phyloP scores from a whole-genome alignment of 2,797 vertebrate genomes.

The Sorex maritimensis region DNA sequence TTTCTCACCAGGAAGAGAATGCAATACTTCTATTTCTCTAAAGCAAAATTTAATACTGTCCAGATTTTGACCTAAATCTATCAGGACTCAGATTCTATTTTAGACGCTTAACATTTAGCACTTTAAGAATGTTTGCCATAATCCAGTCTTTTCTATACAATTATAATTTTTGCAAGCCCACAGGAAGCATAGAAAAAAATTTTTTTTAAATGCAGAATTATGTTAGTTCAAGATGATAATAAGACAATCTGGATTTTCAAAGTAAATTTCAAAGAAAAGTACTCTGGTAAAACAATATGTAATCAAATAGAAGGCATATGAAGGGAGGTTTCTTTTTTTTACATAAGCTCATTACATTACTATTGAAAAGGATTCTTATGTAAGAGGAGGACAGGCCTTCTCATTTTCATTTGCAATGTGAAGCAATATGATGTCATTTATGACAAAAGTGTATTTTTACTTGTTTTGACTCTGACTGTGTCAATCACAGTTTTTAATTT shows the following conservation, averaged over 20 bases:
- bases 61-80: neutral
- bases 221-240: slow-evolving; percentile 32
- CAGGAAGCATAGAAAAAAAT: neutral
- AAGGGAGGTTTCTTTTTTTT: neutral
- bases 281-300: neutral
- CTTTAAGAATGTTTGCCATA: neutral
- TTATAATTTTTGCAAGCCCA: neutral
- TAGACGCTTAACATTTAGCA: neutral
- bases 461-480: slow-evolving; percentile 2
- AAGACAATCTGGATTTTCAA: slow-evolving; percentile 13
- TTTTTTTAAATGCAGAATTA: slow-evolving; percentile 24
- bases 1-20: neutral
- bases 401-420: neutral
- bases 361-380: neutral
- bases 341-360: neutral
- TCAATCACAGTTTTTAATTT: neutral
- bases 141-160: neutral
- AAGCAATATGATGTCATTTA: neutral
- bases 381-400: neutral
- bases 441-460: neutral
- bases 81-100: neutral
- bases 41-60: neutral
- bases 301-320: neutral
- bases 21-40: neutral
- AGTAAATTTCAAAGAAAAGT: neutral